These are phyloP conservation scores for Paraescarpia echinospica DNA, from an alignment of 1,140 invertebrate genomes.

Conservation along the genomic window DNA sequence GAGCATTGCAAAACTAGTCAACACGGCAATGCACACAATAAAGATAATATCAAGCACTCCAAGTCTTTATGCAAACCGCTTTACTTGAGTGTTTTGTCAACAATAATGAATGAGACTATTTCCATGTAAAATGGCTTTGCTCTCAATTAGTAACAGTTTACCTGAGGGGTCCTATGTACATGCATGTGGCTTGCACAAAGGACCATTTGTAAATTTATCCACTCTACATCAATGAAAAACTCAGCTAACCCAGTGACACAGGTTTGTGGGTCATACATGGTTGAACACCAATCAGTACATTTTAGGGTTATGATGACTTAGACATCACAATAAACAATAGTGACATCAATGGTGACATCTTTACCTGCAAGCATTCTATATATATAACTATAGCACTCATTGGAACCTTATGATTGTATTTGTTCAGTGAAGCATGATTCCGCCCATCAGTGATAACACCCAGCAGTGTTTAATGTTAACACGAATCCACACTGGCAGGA, in stretches of 20 bases:
- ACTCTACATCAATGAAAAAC: background rate
- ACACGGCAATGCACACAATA: background rate
- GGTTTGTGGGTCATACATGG: background rate
- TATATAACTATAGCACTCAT: no score
- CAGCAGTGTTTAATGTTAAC: background rate
- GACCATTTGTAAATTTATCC: background rate
- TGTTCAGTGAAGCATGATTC: background rate
- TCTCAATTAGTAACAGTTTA: background rate
- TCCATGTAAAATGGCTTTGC: background rate
- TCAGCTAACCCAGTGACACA: background rate
- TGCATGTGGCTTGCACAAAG: background rate
- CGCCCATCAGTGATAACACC: background rate
- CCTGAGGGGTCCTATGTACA: background rate
- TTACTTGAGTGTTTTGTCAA: background rate
- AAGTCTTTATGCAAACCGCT: background rate
- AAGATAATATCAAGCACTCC: background rate
- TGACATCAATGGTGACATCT: background rate
- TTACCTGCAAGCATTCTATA: background rate
- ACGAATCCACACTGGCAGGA: background rate
- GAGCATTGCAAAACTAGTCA: background rate
- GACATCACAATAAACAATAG: background rate
- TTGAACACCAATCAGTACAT: background rate
- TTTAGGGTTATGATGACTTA: background rate
- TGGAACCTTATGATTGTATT: background rate
- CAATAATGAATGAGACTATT: background rate